Conservation (phyloP, 2,113 vertebrate genomes). For the Pithys albifrons region DNA sequence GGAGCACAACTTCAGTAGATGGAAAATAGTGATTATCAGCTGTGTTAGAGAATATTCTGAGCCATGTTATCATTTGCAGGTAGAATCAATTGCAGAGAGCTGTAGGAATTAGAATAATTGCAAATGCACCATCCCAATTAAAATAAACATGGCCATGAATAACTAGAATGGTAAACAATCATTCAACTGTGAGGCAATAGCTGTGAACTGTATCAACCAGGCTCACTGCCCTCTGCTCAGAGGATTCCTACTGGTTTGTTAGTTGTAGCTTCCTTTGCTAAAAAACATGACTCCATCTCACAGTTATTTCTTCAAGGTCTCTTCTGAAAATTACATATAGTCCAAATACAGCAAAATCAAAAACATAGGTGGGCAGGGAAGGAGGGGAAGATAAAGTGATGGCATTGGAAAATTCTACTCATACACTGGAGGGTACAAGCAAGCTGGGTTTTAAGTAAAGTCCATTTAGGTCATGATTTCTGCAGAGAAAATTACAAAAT, state of each 20-base stretch:
- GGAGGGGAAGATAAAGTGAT: background rate
- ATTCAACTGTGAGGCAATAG: background rate
- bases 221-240: background rate
- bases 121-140: background rate
- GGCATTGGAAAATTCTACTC: background rate
- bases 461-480: background rate
- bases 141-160: background rate
- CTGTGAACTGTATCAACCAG: background rate
- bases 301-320: background rate
- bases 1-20: background rate
- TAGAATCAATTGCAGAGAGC: background rate
- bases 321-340: background rate
- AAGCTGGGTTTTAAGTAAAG: background rate
- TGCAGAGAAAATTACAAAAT: background rate
- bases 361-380: background rate
- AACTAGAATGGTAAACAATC: background rate
- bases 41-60: background rate
- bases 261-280: background rate
- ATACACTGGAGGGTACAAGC: background rate
- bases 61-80: background rate
- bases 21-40: background rate
- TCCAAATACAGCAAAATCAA: background rate
- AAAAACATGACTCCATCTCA: background rate
- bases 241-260: background rate
- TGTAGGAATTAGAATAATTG: background rate